Percentiles rank a stretch among this genome's conserved stretches.
Evolutionary conservation across 2,797 vertebrate genomes (phyloP).

Genomic region (Centroberyx gerrardi): DNA sequence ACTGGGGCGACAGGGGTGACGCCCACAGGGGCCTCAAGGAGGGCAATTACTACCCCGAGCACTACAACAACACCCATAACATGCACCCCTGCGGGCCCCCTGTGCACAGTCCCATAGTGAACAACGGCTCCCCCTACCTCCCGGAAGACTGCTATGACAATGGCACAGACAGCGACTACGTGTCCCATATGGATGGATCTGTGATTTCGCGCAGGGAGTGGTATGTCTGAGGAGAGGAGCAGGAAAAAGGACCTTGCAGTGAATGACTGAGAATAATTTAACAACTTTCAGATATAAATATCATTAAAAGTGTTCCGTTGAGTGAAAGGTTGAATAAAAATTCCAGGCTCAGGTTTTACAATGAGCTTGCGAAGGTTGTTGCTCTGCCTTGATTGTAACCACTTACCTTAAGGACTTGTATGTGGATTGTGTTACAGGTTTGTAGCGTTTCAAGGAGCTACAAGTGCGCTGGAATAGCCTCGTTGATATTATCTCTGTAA

Average conservation of each 20-base stretch:
- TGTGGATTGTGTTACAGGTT: conserved; percentile 62
- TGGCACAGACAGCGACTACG: conserved; percentile 95
- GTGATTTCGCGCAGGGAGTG: conserved; percentile 99
- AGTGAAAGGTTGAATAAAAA: conserved; percentile 37
- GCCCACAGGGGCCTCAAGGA: conserved; percentile 86
- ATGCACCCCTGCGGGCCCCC: conserved; percentile 85
- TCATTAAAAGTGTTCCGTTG: conserved; percentile 64
- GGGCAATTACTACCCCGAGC: conserved; percentile 81
- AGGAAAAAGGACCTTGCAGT: conserved; percentile 40
- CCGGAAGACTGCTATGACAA: conserved; percentile 93
- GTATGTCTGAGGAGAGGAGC: conserved; percentile 90
- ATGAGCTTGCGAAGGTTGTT: conserved; percentile 62
- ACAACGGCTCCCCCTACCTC: conserved; percentile 92
- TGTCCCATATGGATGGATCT: conserved; percentile 97
- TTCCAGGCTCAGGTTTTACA: conserved; percentile 59
- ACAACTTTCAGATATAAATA: conserved; percentile 59
- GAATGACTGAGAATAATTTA: conserved; percentile 63
- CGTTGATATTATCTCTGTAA: conserved; percentile 36
- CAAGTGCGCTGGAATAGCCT: conserved; percentile 53
- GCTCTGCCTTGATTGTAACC: conserved; percentile 80
- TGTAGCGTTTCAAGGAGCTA: conserved; percentile 66
- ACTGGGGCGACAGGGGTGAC: conserved; percentile 91
- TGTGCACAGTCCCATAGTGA: conserved; percentile 75
- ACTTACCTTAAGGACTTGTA: conserved; percentile 77
- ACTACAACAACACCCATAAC: conserved; percentile 84